Percentiles rank a stretch among this genome's conserved stretches.
phyloP scores from a whole-genome alignment of 2,113 vertebrate species.

The Dicentrarchus labrax region DNA sequence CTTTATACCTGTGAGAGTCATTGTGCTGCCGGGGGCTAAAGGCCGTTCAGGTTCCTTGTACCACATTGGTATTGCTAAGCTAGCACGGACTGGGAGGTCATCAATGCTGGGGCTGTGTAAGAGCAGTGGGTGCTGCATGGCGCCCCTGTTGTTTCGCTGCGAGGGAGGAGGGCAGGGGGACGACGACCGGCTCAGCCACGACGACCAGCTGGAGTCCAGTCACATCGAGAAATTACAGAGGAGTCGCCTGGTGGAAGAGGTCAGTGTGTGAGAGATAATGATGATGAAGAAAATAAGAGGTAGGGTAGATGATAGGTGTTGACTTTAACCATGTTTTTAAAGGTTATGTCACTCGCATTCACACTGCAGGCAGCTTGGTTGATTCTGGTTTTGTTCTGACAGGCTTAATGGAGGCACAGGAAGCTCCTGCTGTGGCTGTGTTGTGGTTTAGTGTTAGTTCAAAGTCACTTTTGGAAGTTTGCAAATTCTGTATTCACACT shows the following conservation, averaged over 20 bases:
- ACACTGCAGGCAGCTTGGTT: no score
- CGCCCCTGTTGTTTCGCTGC: conserved; percentile 49
- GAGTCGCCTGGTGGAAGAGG: conserved; percentile 42
- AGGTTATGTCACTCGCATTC: background rate
- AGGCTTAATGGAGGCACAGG: background rate
- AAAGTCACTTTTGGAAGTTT: background rate
- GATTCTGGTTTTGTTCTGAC: background rate
- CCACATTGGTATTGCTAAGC: background rate
- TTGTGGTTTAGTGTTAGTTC: background rate
- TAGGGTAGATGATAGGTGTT: background rate
- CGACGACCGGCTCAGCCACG: conserved; percentile 53
- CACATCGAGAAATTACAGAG: background rate
- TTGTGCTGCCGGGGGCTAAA: background rate
- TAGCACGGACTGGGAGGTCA: conserved; percentile 5
- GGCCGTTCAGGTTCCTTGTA: no score
- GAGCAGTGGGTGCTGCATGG: conserved; percentile 69
- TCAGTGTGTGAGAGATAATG: conserved; percentile 40
- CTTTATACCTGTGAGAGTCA: background rate
- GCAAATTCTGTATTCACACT: background rate
- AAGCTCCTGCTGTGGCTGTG: background rate
- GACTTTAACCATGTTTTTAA: background rate
- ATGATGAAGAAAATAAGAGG: background rate
- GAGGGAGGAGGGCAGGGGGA: conserved; percentile 12
- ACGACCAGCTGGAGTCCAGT: conserved; percentile 55
- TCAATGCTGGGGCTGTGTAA: conserved; percentile 67